Base-by-base conservation (phyloP, 2,888 invertebrate species). In the Temnothorax rugatulus region DNA sequence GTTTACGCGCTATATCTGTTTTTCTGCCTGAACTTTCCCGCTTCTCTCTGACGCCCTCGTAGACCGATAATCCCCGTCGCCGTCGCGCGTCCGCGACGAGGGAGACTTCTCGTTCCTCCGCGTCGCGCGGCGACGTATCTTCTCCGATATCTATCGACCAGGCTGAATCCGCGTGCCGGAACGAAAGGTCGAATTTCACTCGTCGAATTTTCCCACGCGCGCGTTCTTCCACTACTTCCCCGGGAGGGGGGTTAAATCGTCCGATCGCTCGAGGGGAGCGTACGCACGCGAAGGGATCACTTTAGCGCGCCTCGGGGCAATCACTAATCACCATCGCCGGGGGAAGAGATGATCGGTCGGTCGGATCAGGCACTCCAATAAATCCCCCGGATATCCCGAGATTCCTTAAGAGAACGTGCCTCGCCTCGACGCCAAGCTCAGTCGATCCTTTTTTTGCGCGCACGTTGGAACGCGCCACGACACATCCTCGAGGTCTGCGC, bases 361-460 rank as follows among this genome's bases (percentile, higher is more conserved):
- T n/a, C 41, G 52, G 4, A 29, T 34, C 44, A 38, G 34, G 44
- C 34, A 52, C 63, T 52, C 63, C 75, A 59, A 75, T 5, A 34
- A 7, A 34, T 7, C 38, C 25, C 18, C 18, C 2, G 34, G 8
- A 13, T 29, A n/a, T 15, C 4, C 4, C 15, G 59, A 25, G 41
- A 18, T 73, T 21, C 13, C 13, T 2, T 1, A n/a, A 34, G 15
- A 13, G 5, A n/a, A 11, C 34, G 34, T 41, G 64, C 4, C 47
- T 54, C 54, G n/a, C 29, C 61, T 21, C 59, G 69, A 50, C 68
- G 68, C 25, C 34, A 13, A 34, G 18, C 15, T 82, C 82, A 76
- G 52, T 9, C 50, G n/a, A 52, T 75, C n/a, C 38, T 68, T 52
- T 93, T 92, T 91, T 93, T 91, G 66, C 92, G 90, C 47, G 91